A percentile compares a stretch with the other conserved stretches of the same genome.
Conservation (phyloP, 2,113 vertebrate genomes). For the Coracopsis vasa region DNA sequence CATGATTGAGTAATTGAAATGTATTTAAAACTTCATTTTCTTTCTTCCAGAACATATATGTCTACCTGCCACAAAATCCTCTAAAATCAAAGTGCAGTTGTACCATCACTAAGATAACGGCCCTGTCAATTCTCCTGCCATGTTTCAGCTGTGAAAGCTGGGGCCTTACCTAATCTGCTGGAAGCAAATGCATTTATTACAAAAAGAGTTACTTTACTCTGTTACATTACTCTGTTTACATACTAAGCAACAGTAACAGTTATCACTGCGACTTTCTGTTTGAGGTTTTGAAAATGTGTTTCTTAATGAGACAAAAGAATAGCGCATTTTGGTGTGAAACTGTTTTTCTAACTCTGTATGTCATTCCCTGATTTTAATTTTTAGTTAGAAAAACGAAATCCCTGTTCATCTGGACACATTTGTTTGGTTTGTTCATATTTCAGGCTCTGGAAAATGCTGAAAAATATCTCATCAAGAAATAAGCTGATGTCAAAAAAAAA, state of each 20-base stretch:
- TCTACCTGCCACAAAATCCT: background rate
- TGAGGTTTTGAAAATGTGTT: background rate
- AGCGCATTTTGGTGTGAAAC: background rate
- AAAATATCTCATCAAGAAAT: background rate
- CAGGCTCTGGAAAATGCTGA: background rate
- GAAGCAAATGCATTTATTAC: background rate
- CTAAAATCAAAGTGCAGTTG: background rate
- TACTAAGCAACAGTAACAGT: background rate
- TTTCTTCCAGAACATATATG: background rate
- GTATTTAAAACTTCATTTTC: background rate
- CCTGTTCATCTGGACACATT: background rate
- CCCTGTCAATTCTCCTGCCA: background rate
- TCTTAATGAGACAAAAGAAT: background rate
- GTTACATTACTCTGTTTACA: background rate
- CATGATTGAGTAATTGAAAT: background rate
- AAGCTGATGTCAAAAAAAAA: background rate
- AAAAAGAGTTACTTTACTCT: background rate
- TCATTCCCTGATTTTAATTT: background rate
- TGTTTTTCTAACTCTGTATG: background rate
- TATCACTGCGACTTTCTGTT: background rate
- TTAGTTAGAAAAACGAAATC: background rate
- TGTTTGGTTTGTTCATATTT: background rate
- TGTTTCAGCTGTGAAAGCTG: background rate
- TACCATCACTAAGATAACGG: background rate
- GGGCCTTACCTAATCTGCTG: background rate